Base-by-base conservation (phyloP, 2,888 invertebrate genomes). In the Dasysyrphus albostriatus region DNA sequence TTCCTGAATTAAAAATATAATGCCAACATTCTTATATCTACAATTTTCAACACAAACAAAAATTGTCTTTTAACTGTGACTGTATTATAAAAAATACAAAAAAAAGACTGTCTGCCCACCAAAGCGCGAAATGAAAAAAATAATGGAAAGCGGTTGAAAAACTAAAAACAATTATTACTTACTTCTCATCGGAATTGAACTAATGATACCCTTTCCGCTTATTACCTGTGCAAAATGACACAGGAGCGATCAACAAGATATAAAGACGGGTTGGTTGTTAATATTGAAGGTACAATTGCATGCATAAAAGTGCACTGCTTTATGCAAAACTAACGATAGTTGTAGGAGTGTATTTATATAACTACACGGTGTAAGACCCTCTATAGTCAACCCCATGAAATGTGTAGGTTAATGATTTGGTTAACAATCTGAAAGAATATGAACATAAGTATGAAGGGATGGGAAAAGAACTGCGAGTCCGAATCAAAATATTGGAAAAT, bases 201-300 rank as follows among this genome's bases (percentile, higher is more conserved):
- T 85, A 85, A 85, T 81, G 84, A 81, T 85, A 77, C 77, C 72
- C 85, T 85, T 85, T 84, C 85, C 85, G 81, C 82, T 82, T 82
- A 63, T 85, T 85, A 82, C 47, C 82, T 82, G 74, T 78, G 85
- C 69, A 82, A 85, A 85, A 85, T 82, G 76, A 80, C 75, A 72
- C 70, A 79, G 61, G 34, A 59, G 12, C 29, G 69, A 56, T 69
- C 61, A 61, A 39, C 37, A 47, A 34, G 51, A 42, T 47, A 42
- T 14, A 37, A n/a, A 44, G 19, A 70, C 29, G 56, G 47, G 79
- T 56, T 56, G 59, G 16, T 24, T 75, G 29, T 39, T 44, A 16
- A 32, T 6, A 34, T 32, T 47, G 39, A 12, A 42, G 42, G 14
- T 14, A 74, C 8, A 51, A 5, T 29, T 16, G 39, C 16, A 29